Base-by-base conservation (phyloP, 2,113 vertebrate species). In the Empidonax alnorum region DNA sequence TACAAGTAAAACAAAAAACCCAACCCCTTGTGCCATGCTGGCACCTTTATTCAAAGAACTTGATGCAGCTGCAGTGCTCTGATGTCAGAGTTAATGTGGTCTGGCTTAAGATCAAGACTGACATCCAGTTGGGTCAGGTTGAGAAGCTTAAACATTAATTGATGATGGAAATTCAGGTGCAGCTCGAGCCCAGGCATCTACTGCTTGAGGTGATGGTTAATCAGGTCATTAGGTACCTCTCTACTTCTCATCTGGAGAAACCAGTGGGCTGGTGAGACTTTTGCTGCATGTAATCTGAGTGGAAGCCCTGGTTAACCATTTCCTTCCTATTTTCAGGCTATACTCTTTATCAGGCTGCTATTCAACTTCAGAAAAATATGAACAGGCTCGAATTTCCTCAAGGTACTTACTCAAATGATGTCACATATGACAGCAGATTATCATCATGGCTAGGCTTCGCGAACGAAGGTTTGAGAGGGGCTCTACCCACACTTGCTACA, bases 361-460 rank as follows among this genome's bases (percentile, higher is more conserved):
- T 3, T 85, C 10, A 28, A 21, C 46, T 68, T 77, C 0, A 55
- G 65, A 6, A 53, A 65, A 78, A 41, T 3, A 18, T 8, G 10
- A 42, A 27, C 4, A 58, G 39, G 22, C 56, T 94, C 27, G 20
- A 35, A n/a, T 53, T 84, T 55, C 56, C 25, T 86, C 47, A 30
- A 31, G 28, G 24, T 80, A 16, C 11, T 87, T 66, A 11, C 8
- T 72, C 4, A 93, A 80, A 52, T 63, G 21, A 6, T 15, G 28
- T 33, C 0, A 3, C 4, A 0, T 53, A 6, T 44, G 19, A 52
- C 13, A 69, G 66, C 39, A 84, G 12, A 25, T 23, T 3, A 1
- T 47, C 35, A 35, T 35, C 35, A 35, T 35, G 35, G 35, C 35
- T 7, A 35, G 35, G 35, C 35, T 35, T 35, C 35, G 35, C 7